Evolutionary conservation across 2,888 invertebrate genomes (phyloP).

Genomic region (Megaustenia siamemsis): DNA sequence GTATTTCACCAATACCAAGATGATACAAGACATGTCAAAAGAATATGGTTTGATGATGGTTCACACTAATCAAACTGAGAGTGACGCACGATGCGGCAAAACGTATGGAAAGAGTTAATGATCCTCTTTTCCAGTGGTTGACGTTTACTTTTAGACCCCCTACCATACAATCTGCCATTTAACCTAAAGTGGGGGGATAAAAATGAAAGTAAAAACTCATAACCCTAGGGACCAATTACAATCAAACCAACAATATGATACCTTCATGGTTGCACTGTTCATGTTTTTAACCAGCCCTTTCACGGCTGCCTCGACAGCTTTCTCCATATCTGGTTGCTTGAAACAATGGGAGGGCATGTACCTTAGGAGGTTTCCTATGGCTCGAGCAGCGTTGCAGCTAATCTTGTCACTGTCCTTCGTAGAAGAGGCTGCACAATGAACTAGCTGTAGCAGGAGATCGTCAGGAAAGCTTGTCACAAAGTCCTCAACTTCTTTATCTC

Average conservation of each 20-base stretch:
- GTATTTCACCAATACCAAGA: too few species aligned
- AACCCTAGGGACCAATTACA: too few species aligned
- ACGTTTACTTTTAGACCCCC: too few species aligned
- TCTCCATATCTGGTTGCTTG: constrained; percentile 61
- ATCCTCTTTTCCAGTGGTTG: too few species aligned
- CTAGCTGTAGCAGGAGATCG: constrained; percentile 85
- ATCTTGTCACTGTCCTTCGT: constrained; percentile 90
- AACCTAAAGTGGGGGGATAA: too few species aligned
- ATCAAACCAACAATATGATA: too few species aligned
- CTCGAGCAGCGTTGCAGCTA: constrained; percentile 89
- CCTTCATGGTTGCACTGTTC: constrained; percentile 88
- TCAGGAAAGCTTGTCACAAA: constrained; percentile 85
- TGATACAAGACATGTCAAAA: too few species aligned
- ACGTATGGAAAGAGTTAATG: too few species aligned
- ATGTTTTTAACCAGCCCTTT: constrained; percentile 86
- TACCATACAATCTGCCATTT: too few species aligned
- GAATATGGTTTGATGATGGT: too few species aligned
- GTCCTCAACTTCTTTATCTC: constrained; percentile 67
- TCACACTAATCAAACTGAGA: too few species aligned
- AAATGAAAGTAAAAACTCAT: not conserved
- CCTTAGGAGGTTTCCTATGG: constrained; percentile 89
- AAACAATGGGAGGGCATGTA: constrained; percentile 81
- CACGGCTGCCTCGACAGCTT: constrained; percentile 81
- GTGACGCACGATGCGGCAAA: too few species aligned
- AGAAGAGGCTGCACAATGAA: constrained; percentile 85